Evolutionary conservation across 2,113 vertebrate species (phyloP).

Genomic region (Petroica traversi): DNA sequence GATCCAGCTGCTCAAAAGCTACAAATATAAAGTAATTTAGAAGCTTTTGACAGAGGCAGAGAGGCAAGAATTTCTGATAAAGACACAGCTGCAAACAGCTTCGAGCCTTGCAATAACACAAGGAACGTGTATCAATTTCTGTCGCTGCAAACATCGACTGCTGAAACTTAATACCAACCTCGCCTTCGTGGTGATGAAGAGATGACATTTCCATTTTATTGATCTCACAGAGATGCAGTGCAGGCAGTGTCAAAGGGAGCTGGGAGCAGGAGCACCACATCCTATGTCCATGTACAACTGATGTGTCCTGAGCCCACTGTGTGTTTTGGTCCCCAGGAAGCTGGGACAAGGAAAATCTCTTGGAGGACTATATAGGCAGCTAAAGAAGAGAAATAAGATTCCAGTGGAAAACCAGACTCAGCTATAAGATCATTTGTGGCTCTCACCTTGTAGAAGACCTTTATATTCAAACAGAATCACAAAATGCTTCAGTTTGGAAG

Average conservation of each 20-base stretch:
- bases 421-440: not conserved
- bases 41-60: conserved; percentile 46
- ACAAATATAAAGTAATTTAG: conserved; percentile 62
- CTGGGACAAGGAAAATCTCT: not conserved
- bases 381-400: not conserved
- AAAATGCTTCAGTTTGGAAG: not conserved
- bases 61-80: conserved; percentile 62
- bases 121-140: conserved; percentile 57
- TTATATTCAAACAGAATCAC: not conserved
- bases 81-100: conserved; percentile 59
- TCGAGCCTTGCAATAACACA: conserved; percentile 53
- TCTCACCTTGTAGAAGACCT: not conserved
- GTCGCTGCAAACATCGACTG: conserved; percentile 17
- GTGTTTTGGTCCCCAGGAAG: not conserved
- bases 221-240: not conserved
- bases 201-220: conserved; percentile 53
- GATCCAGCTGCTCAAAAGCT: conserved; percentile 48
- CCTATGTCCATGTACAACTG: fast-evolving
- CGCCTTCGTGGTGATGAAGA: conserved; percentile 9
- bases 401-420: not conserved
- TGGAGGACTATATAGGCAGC: not conserved
- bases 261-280: fast-evolving
- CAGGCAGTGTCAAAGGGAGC: not conserved
- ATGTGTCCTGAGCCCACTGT: fast-evolving
- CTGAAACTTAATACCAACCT: conserved; percentile 51